Base-by-base conservation (phyloP, 2,888 invertebrate genomes). In the Geotrupes spiniger region DNA sequence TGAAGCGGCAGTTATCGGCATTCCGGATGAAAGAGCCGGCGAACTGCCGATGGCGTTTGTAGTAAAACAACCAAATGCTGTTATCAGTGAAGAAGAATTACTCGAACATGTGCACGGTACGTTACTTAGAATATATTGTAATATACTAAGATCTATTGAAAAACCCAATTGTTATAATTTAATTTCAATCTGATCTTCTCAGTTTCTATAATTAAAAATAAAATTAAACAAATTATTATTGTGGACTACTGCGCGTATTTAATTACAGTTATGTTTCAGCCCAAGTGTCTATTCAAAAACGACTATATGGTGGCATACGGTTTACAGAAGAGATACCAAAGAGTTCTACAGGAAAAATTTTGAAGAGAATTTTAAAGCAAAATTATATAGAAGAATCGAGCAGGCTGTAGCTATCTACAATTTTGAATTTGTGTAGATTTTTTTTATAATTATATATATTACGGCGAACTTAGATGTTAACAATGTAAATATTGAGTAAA, bases 1-100 rank as follows among this genome's bases (percentile, higher is more conserved):
- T 45, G 92, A 93, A 65, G 86, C 81, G 14, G 92, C 87, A 25
- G 93, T 94, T 28, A 80, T 92, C 62, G 93, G 92, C 10, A 68
- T 81, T 40, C 84, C 88, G 0, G 80, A 91, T 68, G 84, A 84
- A 63, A 65, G 65, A 38, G 82, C 84, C 28, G 91, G 91, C 9
- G 89, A 89, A 69, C 71, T 89, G 41, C 89, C 90, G 6, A 59
- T 81, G 52, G 90, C 89, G 0, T 89, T 87, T 69, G 78, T 91
- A 4, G 89, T 89, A 2, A 76, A 75, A 42, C 81, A 83, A 64
- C 73, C 76, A 0, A 73, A 71, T 57, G 66, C 70, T 0, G 60
- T 68, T 2, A 62, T 84, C 41, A 78, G 76, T 0, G 79, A 78
- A 56, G 42, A 57, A 28, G 62, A 65, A 37, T 44, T 67, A n/a